Evolutionary conservation across 2,797 vertebrate genomes (phyloP), one percentile per base, ranked within the genome.

Genomic region (Cirrhinus mrigala): DNA sequence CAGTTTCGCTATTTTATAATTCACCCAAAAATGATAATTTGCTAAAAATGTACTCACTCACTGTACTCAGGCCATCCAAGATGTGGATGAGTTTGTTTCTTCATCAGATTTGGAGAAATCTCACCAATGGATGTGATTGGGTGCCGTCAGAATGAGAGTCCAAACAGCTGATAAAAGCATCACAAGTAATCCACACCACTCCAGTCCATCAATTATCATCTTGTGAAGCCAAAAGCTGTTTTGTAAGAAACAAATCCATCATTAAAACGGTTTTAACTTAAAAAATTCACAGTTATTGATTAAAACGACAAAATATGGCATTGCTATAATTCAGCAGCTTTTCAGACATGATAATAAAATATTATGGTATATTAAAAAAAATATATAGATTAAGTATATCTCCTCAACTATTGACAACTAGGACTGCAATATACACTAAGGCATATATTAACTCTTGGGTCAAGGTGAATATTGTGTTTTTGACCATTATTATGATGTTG

Each of bases 401-500:
- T 66, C 18, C 37, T 68, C 44, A 14, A n/a, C 3, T 70, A n/a
- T 44, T 81, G 50, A 44, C 50, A 70, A 52, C 50, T 20, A 20
- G 7, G 22, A 56, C 22, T 81, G n/a, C 24, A 74, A 33, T 75
- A 76, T 76, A 60, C 24, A 37, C 8, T 60, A 74, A 82, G 11
- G 44, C 44, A 64, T 66, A 27, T 52, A 24, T 91, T 91, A 90
- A 89, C 91, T 90, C 81, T 77, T 3, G 75, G 71, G 88, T 90
- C 90, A 74, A 50, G 20, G 87, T 66, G 74, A 88, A 87, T 91
- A 90, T 73, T 74, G 73, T 56, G 84, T 79, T 73, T 81, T 83
- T 88, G 91, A 90, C 90, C 89, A 91, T 93, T 93, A 93, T 89
- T 90, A 89, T 89, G 89, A 90, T 89, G 87, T 89, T 89, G 92